These are phyloP conservation scores for Globia sparganii DNA, from an alignment of 2,888 invertebrate species.

Conservation along the genomic window DNA sequence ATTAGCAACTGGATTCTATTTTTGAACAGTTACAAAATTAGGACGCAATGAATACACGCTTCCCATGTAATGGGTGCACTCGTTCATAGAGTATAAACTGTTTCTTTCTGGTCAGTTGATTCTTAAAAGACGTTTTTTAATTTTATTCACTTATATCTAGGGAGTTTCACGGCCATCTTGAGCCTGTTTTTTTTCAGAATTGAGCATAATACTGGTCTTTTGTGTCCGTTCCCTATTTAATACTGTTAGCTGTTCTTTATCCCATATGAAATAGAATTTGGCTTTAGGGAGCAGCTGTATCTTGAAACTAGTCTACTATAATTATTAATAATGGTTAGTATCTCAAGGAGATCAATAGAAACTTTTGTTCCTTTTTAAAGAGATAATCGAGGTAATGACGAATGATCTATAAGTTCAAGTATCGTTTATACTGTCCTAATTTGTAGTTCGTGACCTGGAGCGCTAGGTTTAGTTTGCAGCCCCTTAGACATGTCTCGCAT, in stretches of 20 bases:
- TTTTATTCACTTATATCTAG: neutral
- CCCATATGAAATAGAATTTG: neutral
- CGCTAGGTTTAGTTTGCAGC: neutral
- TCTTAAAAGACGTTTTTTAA: neutral
- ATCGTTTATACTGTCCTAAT: neutral
- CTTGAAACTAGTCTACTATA: neutral
- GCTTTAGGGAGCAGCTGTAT: neutral
- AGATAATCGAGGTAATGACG: neutral
- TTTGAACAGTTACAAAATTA: constrained; percentile 32
- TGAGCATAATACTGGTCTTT: neutral
- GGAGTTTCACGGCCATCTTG: neutral
- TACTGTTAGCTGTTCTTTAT: neutral
- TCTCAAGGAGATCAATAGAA: neutral
- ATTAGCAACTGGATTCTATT: constrained; percentile 22
- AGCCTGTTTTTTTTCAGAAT: neutral
- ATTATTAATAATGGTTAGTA: neutral
- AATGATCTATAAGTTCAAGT: neutral
- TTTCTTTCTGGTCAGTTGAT: neutral
- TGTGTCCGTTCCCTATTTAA: neutral
- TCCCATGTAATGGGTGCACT: neutral
- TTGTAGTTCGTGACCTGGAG: neutral
- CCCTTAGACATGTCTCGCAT: neutral
- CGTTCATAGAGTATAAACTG: neutral
- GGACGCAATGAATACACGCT: neutral
- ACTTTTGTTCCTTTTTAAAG: neutral